phyloP scores from a whole-genome alignment of 2,113 vertebrate species.

The Macroglossus sobrinus region DNA sequence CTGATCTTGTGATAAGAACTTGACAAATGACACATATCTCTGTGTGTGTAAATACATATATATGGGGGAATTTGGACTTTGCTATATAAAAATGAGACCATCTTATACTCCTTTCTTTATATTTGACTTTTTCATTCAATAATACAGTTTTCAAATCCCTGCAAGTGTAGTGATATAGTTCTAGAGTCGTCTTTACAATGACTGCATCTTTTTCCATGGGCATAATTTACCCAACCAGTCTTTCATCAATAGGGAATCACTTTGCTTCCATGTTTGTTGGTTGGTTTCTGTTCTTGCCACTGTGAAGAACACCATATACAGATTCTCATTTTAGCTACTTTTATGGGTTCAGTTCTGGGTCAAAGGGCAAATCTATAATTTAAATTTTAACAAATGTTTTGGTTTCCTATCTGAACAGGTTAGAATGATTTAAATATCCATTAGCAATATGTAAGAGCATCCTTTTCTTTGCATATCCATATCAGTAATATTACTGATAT shows the following conservation, averaged over 20 bases:
- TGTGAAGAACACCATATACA: not conserved
- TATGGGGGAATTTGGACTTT: not conserved
- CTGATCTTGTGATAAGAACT: not conserved
- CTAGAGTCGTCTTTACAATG: not conserved
- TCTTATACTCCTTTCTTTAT: not conserved
- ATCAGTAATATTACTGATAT: not conserved
- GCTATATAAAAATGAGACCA: no score
- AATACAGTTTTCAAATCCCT: not conserved
- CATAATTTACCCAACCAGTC: not conserved
- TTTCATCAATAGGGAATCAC: not conserved
- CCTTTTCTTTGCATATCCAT: not conserved
- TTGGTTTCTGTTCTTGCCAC: not conserved
- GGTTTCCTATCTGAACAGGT: not conserved
- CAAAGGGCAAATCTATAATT: not conserved
- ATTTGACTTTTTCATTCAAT: not conserved
- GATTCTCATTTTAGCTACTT: not conserved
- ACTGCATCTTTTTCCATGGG: not conserved
- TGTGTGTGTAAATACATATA: not conserved
- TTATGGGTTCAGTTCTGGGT: not conserved
- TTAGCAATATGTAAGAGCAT: not conserved
- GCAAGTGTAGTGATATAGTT: not conserved
- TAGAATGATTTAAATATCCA: not conserved
- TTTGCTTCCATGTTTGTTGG: not conserved
- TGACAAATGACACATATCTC: not conserved
- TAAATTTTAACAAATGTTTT: not conserved